Evolutionary conservation across 1,140 invertebrate genomes (phyloP), one percentile per base, ranked within the genome.

Genomic region (Cotesia typhae): DNA sequence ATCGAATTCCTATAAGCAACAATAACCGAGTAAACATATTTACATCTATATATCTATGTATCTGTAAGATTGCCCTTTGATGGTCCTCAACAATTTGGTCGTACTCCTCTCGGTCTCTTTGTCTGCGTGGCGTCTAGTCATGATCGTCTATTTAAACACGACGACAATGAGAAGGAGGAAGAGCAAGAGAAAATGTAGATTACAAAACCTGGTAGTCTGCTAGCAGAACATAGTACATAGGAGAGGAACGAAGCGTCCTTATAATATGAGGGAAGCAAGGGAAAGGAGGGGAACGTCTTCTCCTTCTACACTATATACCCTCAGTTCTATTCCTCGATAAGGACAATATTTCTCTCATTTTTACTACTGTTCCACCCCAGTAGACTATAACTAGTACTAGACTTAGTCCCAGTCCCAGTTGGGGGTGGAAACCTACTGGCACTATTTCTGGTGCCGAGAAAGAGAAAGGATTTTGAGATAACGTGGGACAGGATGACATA

Each of bases 401-500:
- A 28, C 28, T 28, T 28, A 28, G 28, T 28, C 28, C 28, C 28
- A 28, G 28, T 28, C 28, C 28, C 28, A 28, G 28, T 28, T 28
- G 28, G 28, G 28, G 41, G 6, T 47, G 41, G 6, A 47, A 47
- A 47, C 3, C 41, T 47, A 10, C 41, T 47, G 2, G 6, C 10
- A 47, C 41, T 47, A 47, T 47, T 47, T 47, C 7, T 47, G 41
- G 6, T 65, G 60, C n/a, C 59, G n/a, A 64, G 65, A 68, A 36
- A 73, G 70, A 73, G 60, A 67, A 65, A 71, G 64, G 71, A 55
- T 67, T 66, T 72, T 7, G 53, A 72, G 71, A 72, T 72, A 72
- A 72, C 53, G 64, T 53, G 38, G 37, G 55, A 36, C 71, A 67
- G 64, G 51, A 72, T 72, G 71, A 72, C 71, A 38, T 72, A 72